phyloP scores from a whole-genome alignment of 1,140 invertebrate genomes.

The Cotesia vestalis region DNA sequence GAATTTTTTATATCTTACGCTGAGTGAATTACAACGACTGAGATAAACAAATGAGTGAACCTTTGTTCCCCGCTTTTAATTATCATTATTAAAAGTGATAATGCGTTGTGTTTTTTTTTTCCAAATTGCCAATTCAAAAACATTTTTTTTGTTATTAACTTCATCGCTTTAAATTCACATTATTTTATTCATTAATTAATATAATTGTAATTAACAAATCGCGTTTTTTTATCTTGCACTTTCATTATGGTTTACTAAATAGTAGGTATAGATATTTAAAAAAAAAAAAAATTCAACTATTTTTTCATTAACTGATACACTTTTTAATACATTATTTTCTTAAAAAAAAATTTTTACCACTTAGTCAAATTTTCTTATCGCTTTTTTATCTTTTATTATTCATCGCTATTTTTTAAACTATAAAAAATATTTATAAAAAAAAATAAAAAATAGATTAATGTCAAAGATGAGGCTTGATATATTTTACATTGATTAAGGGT shows the following conservation, averaged over 20 bases:
- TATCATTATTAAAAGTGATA: constrained; percentile 22
- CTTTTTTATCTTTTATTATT: no score
- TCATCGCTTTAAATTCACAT: constrained; percentile 49
- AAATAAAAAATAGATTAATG: no score
- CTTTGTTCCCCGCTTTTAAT: neutral
- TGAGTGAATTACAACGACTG: neutral
- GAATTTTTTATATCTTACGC: neutral
- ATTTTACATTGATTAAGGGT: neutral
- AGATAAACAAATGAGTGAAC: neutral
- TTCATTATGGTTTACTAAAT: constrained; percentile 1
- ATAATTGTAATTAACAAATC: constrained; percentile 36
- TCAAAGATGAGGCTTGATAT: no score
- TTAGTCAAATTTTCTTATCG: neutral
- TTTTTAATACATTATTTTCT: neutral
- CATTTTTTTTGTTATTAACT: constrained; percentile 18
- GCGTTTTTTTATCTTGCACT: constrained; percentile 30
- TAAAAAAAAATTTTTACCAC: neutral
- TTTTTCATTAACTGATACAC: neutral
- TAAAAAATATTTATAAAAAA: neutral
- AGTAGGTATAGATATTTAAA: neutral
- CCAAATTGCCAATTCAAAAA: constrained; percentile 16
- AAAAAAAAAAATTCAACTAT: neutral
- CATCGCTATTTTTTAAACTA: neutral
- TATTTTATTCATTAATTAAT: constrained; percentile 70
- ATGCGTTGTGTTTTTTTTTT: neutral